Evolutionary conservation across 2,797 vertebrate species (phyloP).

Genomic region (Enteromius radiatus): DNA sequence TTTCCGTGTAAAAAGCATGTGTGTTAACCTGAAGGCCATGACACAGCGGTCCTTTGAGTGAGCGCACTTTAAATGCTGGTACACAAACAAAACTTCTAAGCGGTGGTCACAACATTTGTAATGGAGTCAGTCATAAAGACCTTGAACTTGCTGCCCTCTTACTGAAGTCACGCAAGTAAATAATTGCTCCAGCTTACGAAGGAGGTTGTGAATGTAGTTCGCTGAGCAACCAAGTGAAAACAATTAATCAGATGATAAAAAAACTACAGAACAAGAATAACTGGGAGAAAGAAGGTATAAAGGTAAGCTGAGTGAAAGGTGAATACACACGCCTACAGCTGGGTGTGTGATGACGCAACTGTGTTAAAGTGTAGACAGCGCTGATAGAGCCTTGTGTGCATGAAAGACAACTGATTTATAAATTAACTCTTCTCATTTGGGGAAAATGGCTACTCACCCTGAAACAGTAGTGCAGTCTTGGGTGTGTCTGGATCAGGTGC

Average conservation of each 20-base stretch:
- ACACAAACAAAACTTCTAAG: constrained; percentile 10
- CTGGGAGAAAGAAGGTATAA: constrained; percentile 41
- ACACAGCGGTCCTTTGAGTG: neutral
- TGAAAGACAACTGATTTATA: constrained; percentile 21
- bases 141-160: constrained; percentile 23
- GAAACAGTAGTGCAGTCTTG: neutral
- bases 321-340: constrained; percentile 37
- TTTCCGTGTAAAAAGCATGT: neutral
- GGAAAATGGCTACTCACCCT: constrained; percentile 13
- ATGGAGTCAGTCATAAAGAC: neutral
- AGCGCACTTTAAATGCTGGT: neutral
- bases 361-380: constrained; percentile 44
- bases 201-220: constrained; percentile 13
- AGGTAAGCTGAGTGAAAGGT: constrained; percentile 47
- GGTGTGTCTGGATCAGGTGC: constrained; percentile 28
- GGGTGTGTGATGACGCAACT: constrained; percentile 39
- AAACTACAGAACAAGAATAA: constrained; percentile 35
- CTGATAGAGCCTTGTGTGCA: constrained; percentile 25
- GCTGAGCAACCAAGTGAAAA: neutral
- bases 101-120: neutral
- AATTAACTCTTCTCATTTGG: constrained; percentile 19
- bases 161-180: constrained; percentile 32
- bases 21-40: constrained; percentile 5
- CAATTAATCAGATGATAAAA: neutral
- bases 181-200: constrained; percentile 15